phyloP scores from a whole-genome alignment of 2,113 vertebrate genomes.

The Callipepla californica region DNA sequence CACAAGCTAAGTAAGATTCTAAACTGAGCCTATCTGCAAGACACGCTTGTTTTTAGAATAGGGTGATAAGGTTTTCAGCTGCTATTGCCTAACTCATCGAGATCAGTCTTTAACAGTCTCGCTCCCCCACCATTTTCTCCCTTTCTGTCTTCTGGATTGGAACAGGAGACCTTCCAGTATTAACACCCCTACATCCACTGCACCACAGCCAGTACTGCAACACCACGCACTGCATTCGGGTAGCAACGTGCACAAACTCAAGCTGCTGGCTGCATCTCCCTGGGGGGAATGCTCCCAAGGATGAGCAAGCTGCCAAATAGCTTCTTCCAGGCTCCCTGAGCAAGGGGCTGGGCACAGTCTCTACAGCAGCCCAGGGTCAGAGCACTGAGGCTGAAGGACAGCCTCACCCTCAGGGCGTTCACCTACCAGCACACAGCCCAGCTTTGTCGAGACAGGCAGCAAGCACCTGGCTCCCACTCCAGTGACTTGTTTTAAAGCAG shows the following conservation, averaged over 20 bases:
- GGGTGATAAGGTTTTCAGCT: constrained; percentile 9
- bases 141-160: neutral
- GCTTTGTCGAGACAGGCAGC: neutral
- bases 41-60: constrained; percentile 50
- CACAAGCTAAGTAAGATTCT: neutral
- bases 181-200: neutral
- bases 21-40: neutral
- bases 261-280: neutral
- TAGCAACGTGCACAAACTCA: neutral
- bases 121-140: neutral
- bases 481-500: neutral
- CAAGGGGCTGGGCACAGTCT: neutral
- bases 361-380: neutral
- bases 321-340: neutral
- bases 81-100: constrained; percentile 21
- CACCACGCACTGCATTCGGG: rapidly evolving
- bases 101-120: constrained; percentile 32
- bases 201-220: neutral
- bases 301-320: neutral
- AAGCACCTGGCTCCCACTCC: neutral
- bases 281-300: neutral
- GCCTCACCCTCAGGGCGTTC: neutral
- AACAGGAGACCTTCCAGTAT: neutral
- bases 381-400: neutral
- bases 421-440: neutral